phyloP scores from a whole-genome alignment of 2,113 vertebrate genomes.

The Aptenodytes patagonicus region DNA sequence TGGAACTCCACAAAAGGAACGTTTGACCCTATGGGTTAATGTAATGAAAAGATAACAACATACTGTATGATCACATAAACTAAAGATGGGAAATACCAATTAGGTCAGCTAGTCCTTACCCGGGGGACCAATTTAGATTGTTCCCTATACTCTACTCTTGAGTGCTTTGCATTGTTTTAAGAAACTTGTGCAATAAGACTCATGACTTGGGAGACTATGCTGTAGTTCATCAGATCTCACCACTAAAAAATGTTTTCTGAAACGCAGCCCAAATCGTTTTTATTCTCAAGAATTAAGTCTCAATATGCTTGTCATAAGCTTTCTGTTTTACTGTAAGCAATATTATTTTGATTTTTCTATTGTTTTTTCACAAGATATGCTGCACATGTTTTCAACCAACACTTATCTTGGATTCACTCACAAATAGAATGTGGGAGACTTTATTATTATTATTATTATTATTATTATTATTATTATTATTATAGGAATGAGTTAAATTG shows the following conservation, averaged over 20 bases:
- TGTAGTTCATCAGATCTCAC: background rate
- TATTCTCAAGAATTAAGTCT: background rate
- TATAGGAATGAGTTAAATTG: background rate
- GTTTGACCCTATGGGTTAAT: conserved; percentile 57
- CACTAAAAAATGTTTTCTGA: background rate
- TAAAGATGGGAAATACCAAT: conserved; percentile 64
- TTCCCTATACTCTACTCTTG: conserved; percentile 31
- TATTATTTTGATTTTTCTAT: background rate
- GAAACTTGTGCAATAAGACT: background rate
- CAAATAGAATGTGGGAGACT: background rate
- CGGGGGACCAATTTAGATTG: conserved; percentile 39
- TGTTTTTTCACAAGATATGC: background rate
- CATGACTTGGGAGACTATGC: background rate
- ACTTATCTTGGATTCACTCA: background rate
- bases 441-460: background rate
- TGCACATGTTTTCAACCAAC: background rate
- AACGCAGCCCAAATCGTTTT: background rate
- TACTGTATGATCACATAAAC: conserved; percentile 61
- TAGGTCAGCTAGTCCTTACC: conserved; percentile 54
- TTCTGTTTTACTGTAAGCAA: background rate
- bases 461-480: background rate
- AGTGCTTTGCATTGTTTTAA: conserved; percentile 62
- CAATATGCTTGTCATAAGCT: background rate
- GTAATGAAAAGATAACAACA: conserved; percentile 65
- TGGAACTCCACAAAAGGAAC: conserved; percentile 24